Base-by-base conservation (phyloP, 2,113 vertebrate species). In the Alexandromys fortis region DNA sequence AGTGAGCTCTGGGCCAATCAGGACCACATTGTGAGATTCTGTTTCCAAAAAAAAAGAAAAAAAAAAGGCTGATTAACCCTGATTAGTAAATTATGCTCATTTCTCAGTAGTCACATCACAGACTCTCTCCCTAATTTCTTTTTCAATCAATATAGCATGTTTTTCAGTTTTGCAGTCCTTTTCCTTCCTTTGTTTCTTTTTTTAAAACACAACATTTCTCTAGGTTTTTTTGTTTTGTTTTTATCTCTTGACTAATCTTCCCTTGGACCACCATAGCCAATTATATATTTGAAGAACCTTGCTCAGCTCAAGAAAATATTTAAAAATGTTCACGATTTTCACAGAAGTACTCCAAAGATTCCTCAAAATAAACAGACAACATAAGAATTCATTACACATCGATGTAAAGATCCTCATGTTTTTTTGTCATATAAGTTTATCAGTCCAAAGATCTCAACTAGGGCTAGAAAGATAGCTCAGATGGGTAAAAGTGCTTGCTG, bases 91-190 rank as follows among this genome's bases (percentile, higher is more conserved):
- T 9, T 70, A 13, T 38, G 33, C n/a, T 92, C 38, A 67, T 55
- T 63, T 86, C 42, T 92, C 38, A 67, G 65, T 63, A 81, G 65
- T 79, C 33, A 89, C 65, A 93, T 85, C n/a, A 91, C 10, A 92
- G 13, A 26, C 70, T 47, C 49, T 92, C 61, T 24, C 12, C 45
- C 68, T 35, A 30, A 67, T 11, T 45, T 63, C 30, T n/a, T 91
- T 92, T 61, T 72, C 7, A 21, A 92, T 63, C 1, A 42, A 63
- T 26, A 42, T 30, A 45, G 17, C 14, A 89, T 42, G 58, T 30
- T 79, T 92, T 77, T 49, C 65, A 73, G 17, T 73, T 94, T 42
- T 42, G 42, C 42, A 42, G 42, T 42, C 42, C 42, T 42, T 42
- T 42, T 28, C 75, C 26, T 30, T 33, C 47, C 13, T 85, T 85